phyloP scores from a whole-genome alignment of 2,797 vertebrate genomes.

The Cynodonichthys magdalenae region DNA sequence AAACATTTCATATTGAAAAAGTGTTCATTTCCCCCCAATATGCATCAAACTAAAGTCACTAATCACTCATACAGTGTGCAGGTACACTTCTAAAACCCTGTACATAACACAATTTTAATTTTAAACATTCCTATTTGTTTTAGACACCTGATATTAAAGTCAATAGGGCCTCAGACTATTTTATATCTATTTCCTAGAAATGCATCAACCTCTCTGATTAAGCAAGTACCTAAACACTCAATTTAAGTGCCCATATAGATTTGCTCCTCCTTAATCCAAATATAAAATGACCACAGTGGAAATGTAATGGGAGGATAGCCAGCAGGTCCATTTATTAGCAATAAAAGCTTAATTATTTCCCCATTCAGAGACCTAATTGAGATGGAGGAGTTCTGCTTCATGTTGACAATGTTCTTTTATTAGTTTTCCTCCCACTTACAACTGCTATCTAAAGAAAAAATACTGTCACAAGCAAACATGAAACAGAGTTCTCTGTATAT shows the following conservation, averaged over 20 bases:
- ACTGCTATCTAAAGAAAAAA: too few species aligned
- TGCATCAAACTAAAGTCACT: conserved; percentile 30
- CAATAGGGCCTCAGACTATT: too few species aligned
- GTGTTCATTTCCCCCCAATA: conserved; percentile 57
- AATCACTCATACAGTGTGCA: conserved; percentile 12
- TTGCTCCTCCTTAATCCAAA: too few species aligned
- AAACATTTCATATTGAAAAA: conserved; percentile 59
- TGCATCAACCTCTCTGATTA: background rate
- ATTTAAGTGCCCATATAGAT: too few species aligned
- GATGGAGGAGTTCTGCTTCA: background rate
- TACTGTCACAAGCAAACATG: background rate
- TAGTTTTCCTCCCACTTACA: too few species aligned
- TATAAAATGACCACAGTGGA: too few species aligned
- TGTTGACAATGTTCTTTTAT: background rate
- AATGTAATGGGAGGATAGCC: background rate
- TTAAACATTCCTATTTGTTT: background rate
- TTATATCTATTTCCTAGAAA: background rate
- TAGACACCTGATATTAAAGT: background rate
- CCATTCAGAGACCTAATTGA: background rate
- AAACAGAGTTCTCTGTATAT: too few species aligned
- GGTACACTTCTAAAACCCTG: background rate
- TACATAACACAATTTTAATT: background rate
- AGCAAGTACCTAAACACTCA: too few species aligned
- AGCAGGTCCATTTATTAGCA: background rate
- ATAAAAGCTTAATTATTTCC: background rate